These are phyloP conservation scores for Theretra japonica DNA, from an alignment of 2,888 invertebrate species.

Conservation along the genomic window DNA sequence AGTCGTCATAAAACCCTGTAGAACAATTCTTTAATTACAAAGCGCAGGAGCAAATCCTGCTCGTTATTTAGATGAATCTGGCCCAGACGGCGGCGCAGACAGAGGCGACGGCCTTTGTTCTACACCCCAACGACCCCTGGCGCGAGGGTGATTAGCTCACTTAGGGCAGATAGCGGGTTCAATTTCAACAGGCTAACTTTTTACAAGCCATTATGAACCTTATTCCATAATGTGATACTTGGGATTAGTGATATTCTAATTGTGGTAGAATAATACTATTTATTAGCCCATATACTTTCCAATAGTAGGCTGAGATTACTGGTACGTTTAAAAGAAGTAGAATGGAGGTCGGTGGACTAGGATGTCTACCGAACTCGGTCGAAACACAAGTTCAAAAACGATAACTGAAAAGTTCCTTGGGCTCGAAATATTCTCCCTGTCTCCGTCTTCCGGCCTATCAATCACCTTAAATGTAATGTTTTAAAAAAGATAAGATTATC, in stretches of 20 bases:
- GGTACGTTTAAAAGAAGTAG: too few species aligned
- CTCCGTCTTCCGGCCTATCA: too few species aligned
- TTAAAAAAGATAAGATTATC: background rate
- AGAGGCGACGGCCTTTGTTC: slow-evolving; percentile 4
- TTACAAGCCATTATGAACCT: too few species aligned
- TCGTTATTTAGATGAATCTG: slow-evolving; percentile 18
- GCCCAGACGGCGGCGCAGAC: slow-evolving; percentile 1
- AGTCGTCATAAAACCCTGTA: background rate
- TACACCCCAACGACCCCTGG: background rate
- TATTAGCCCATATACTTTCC: too few species aligned
- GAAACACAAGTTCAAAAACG: too few species aligned
- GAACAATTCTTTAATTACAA: background rate
- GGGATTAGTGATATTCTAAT: background rate
- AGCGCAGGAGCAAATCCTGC: slow-evolving; percentile 9
- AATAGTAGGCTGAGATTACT: too few species aligned
- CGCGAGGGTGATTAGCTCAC: background rate
- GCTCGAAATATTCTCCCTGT: too few species aligned
- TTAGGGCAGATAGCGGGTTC: background rate
- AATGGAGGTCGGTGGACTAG: too few species aligned
- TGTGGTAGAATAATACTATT: background rate
- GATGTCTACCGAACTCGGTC: too few species aligned
- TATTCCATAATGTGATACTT: background rate
- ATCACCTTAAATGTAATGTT: background rate
- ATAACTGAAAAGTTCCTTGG: too few species aligned
- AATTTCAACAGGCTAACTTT: background rate